Evolutionary conservation across 2,888 invertebrate species (phyloP).

Genomic region (Brachypterus glaber): DNA sequence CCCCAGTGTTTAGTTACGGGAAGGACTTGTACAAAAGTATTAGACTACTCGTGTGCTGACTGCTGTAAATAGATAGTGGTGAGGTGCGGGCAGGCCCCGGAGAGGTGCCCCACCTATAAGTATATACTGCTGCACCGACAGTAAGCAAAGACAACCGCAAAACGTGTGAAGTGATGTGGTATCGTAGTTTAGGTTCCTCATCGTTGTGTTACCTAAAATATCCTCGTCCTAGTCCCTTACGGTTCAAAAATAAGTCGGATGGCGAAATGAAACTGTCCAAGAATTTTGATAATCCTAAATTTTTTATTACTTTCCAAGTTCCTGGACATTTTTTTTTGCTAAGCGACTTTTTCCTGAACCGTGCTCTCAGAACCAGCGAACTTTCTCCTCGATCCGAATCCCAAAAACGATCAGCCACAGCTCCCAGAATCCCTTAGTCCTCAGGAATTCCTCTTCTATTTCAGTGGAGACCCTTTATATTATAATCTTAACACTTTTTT

Average conservation of each 20-base stretch:
- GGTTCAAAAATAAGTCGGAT: constrained; percentile 20
- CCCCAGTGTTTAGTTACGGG: constrained; percentile 41
- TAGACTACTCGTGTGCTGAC: constrained; percentile 37
- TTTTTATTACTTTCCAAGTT: too few relatives aligned
- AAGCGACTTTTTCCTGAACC: too few relatives aligned
- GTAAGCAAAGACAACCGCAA: constrained; percentile 29
- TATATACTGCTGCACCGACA: constrained; percentile 24
- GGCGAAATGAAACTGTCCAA: too few relatives aligned
- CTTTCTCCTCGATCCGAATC: too few relatives aligned
- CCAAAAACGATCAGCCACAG: constrained; percentile 24
- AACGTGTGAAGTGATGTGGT: constrained; percentile 39
- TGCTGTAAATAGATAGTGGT: constrained; percentile 37
- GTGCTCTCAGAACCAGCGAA: constrained; percentile 29
- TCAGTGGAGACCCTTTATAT: constrained; percentile 11
- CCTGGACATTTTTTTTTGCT: too few relatives aligned
- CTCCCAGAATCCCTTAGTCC: constrained; percentile 11
- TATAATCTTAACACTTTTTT: background rate
- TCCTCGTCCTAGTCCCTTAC: constrained; percentile 46
- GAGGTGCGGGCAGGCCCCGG: constrained; percentile 32
- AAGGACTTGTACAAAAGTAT: constrained; percentile 41
- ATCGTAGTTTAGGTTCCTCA: constrained; percentile 44
- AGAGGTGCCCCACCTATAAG: constrained; percentile 28
- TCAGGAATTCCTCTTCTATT: constrained; percentile 4
- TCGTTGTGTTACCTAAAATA: constrained; percentile 49
- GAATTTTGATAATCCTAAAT: too few relatives aligned